Conservation (phyloP, 2,888 invertebrate genomes). For the Rhingia rostrata region DNA sequence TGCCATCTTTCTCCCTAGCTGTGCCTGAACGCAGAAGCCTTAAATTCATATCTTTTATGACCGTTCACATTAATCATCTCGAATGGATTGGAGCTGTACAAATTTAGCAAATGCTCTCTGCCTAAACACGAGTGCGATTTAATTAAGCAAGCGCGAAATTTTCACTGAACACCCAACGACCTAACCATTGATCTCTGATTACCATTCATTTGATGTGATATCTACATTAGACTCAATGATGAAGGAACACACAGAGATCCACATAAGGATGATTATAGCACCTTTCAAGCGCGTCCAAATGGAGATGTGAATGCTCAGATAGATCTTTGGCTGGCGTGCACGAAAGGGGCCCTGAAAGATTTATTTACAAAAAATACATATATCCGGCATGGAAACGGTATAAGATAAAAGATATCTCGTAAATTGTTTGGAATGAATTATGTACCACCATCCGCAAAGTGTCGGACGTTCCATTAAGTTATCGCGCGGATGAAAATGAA, state of each 20-base stretch:
- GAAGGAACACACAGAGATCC: constrained; percentile 2
- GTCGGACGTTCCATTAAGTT: constrained; percentile 21
- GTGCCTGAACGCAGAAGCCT: constrained; percentile 54
- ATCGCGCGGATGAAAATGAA: background rate
- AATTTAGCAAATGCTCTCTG: constrained; percentile 37
- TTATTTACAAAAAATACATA: constrained; percentile 55
- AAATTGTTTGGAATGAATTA: constrained; percentile 46
- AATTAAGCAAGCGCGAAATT: constrained; percentile 70
- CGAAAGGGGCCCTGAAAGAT: constrained; percentile 44
- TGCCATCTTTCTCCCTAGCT: constrained; percentile 35
- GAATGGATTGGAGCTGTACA: constrained; percentile 59
- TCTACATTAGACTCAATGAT: constrained; percentile 50
- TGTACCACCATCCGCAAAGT: constrained; percentile 26
- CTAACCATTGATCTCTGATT: constrained; percentile 59
- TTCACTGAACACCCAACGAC: constrained; percentile 52
- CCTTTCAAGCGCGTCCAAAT: constrained; percentile 25
- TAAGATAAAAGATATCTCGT: constrained; percentile 49
- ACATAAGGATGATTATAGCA: background rate
- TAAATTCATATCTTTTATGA: constrained; percentile 61
- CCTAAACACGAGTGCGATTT: constrained; percentile 37
- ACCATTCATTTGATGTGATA: constrained; percentile 52
- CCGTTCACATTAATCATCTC: constrained; percentile 66
- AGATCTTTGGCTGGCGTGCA: constrained; percentile 34
- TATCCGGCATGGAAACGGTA: constrained; percentile 44
- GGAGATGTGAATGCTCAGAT: constrained; percentile 60